Evolutionary conservation across 2,797 vertebrate genomes (phyloP), one percentile per base, ranked within the genome.

Genomic region (Diplodus sargus): DNA sequence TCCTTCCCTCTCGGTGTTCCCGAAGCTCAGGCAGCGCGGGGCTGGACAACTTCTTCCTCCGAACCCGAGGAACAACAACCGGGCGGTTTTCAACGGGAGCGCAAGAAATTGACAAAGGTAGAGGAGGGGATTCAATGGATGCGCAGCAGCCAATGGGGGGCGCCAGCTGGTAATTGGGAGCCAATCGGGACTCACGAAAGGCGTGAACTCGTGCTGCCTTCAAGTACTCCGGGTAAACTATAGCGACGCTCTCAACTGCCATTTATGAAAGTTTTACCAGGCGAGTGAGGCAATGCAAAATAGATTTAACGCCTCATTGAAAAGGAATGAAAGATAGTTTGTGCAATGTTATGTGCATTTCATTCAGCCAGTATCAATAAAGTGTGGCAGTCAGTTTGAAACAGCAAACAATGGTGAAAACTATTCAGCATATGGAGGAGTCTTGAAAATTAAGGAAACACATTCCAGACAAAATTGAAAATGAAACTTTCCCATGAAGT

Each of bases 101-200:
- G 91, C 94, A 94, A 81, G 90, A 91, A 93, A 93, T 82, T 93
- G 93, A 95, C 94, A 95, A 95, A 95, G 94, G 93, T 93, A 92
- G 93, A 94, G 95, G 95, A 93, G 92, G 94, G 81, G 87, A 87
- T 89, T 94, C 93, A 92, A 90, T 92, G 92, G 85, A 85, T 28
- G 43, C 18, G 66, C 68, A 43, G 1, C 74, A 85, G 81, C 96
- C 95, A 96, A 96, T 96, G 1, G 80, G 60, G 12, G 65, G 30
- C 62, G 0, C 13, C 68, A 0, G 60, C 70, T 70, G 62, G 70
- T 47, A 45, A 67, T 23, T 5, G 20, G 28, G 2, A 86, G 79
- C 95, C 95, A 96, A 96, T 95, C 85, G 56, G 65, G 61, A 70
- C 1, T 1, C 9, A 11, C 0, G 47, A 25, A 63, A 65, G 94